These are phyloP conservation scores for Eudemis profundana DNA, from an alignment of 2,888 invertebrate genomes.

Conservation along the genomic window DNA sequence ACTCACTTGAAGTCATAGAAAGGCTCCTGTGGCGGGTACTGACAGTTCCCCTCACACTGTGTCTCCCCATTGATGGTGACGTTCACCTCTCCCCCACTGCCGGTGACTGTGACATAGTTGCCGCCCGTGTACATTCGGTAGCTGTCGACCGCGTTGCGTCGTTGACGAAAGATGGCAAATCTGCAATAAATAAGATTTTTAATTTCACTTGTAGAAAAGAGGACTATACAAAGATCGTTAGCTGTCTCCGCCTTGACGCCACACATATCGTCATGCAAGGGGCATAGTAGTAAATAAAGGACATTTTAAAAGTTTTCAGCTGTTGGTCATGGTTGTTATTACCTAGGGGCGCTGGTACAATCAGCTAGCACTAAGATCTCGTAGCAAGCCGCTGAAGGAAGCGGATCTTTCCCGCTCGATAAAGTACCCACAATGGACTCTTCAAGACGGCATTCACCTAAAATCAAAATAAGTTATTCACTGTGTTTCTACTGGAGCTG, in stretches of 20 bases:
- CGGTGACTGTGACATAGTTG: slow-evolving; percentile 45
- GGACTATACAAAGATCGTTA: too few relatives aligned
- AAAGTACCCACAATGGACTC: slow-evolving; percentile 43
- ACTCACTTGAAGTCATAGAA: slow-evolving; percentile 71
- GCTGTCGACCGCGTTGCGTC: slow-evolving; percentile 17
- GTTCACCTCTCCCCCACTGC: slow-evolving; percentile 7
- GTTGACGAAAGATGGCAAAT: slow-evolving; percentile 44
- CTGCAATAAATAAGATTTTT: too few relatives aligned
- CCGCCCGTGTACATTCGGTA: slow-evolving; percentile 46
- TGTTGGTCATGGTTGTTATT: too few relatives aligned
- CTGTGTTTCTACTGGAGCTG: too few relatives aligned
- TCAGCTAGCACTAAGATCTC: slow-evolving; percentile 49
- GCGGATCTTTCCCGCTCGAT: slow-evolving; percentile 37
- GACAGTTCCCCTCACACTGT: slow-evolving; percentile 57
- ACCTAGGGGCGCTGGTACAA: slow-evolving; percentile 49
- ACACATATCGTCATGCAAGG: too few relatives aligned
- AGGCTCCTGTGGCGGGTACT: slow-evolving; percentile 62
- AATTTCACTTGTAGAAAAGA: too few relatives aligned
- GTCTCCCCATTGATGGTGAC: slow-evolving; percentile 46
- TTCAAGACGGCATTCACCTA: slow-evolving; percentile 47
- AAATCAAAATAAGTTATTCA: neutral
- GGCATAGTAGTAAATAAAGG: too few relatives aligned
- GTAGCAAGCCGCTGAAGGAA: slow-evolving; percentile 34
- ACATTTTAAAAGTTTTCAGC: too few relatives aligned
- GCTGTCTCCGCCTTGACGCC: too few relatives aligned